Conservation (phyloP, 2,888 invertebrate genomes). For the Cephus sareptanus region DNA sequence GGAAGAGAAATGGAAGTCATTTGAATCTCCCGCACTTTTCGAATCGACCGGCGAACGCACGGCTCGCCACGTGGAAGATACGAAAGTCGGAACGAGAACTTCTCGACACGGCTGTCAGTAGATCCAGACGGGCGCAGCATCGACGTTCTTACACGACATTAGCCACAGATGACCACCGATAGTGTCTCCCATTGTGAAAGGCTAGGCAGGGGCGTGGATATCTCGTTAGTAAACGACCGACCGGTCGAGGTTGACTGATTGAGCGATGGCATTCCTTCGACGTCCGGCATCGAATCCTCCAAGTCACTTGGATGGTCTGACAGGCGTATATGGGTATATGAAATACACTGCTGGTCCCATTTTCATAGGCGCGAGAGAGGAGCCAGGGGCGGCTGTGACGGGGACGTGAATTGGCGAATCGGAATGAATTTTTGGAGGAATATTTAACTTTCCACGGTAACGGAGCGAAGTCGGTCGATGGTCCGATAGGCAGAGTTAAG, state of each 20-base stretch:
- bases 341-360: background rate
- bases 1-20: background rate
- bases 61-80: background rate
- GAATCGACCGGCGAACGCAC: background rate
- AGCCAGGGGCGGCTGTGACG: background rate
- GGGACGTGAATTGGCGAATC: background rate
- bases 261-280: slow-evolving; percentile 39
- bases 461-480: background rate
- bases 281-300: slow-evolving; percentile 29
- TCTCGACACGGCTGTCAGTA: slow-evolving; percentile 42
- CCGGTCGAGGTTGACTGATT: slow-evolving; percentile 36
- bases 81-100: slow-evolving; percentile 4
- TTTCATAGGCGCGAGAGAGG: background rate
- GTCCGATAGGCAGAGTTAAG: slow-evolving; percentile 36
- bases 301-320: slow-evolving; percentile 24
- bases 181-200: slow-evolving; percentile 56
- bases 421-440: background rate
- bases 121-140: slow-evolving; percentile 40
- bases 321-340: background rate
- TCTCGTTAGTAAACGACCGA: slow-evolving; percentile 44
- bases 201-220: slow-evolving; percentile 49
- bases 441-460: background rate
- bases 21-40: background rate
- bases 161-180: slow-evolving; percentile 58
- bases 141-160: slow-evolving; percentile 59